Base-by-base conservation (phyloP, 2,888 invertebrate species). In the Phortica okadai region DNA sequence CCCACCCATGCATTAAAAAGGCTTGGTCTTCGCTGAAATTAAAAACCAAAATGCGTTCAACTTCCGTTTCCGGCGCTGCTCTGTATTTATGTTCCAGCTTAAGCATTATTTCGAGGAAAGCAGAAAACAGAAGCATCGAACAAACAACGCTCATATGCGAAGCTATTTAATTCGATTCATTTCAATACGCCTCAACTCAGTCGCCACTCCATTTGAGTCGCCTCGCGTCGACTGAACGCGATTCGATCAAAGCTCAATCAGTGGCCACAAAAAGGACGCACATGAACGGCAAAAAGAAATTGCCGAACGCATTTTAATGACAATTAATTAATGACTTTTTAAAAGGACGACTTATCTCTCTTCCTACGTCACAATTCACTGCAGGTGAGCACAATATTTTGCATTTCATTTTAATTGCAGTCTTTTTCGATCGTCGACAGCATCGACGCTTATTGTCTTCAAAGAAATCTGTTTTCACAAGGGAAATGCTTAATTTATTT, bases 261-360 rank as follows among this genome's bases (percentile, higher is more conserved):
- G 54, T 70, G 50, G 70, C 70, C 70, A 67, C 67, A 67, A 67
- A 44, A 50, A 14, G 50, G 7, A 59, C 16, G 21, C 59, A n/a
- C 59, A 6, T 8, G n/a, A n/a, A 54, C n/a, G n/a, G 14, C 59
- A n/a, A 5, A 59, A 6, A 50, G 25, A 62, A 62, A 11, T 8
- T 2, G 25, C 1, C 62, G n/a, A 42, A 14, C n/a, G 66, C 77
- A 83, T 85, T 85, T 85, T 88, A 85, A 88, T 86, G 83, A 81
- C 88, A 82, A 88, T 85, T 84, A 88, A 85, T 85, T 88, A 88
- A 85, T 85, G 85, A 67, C 78, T 82, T 76, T 80, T 44, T 69
- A 45, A 11, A 44, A 44, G 42, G n/a, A 14, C 6, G 74, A 83
- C 44, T 14, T 14, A 41, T 70, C 44, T 14, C 14, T 84, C 81